phyloP scores from a whole-genome alignment of 2,113 vertebrate genomes.

The Fregetta grallaria region DNA sequence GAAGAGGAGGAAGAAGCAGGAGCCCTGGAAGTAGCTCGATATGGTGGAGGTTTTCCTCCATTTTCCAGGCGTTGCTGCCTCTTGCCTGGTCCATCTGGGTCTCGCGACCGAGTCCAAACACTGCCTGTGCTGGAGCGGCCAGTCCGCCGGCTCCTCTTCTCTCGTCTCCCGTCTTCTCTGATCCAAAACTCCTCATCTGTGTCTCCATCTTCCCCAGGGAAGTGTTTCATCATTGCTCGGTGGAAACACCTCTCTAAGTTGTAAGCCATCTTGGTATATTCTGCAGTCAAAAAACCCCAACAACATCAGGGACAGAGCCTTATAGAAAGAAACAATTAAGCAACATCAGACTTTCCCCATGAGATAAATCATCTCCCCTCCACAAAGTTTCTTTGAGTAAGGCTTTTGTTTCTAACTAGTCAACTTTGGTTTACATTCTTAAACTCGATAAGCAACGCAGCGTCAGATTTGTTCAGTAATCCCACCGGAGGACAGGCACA shows the following conservation, averaged over 20 bases:
- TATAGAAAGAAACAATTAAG: background rate
- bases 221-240: conserved; percentile 93
- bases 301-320: background rate
- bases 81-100: conserved; percentile 76
- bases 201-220: conserved; percentile 93
- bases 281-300: conserved; percentile 60
- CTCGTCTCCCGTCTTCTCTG: conserved; percentile 85
- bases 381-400: background rate
- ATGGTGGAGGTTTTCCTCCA: conserved; percentile 69
- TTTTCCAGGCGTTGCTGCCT: conserved; percentile 80
- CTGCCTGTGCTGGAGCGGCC: conserved; percentile 67
- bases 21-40: conserved; percentile 67
- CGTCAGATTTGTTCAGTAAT: background rate
- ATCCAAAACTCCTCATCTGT: conserved; percentile 96
- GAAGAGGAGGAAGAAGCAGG: conserved; percentile 46
- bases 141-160: conserved; percentile 81
- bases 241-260: conserved; percentile 94
- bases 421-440: background rate
- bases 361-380: background rate
- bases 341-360: background rate
- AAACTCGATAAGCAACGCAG: background rate
- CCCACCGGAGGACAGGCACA: background rate
- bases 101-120: conserved; percentile 78
- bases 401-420: background rate
- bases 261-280: conserved; percentile 96